These are phyloP conservation scores for Oreotragus oreotragus DNA, from an alignment of 2,113 vertebrate genomes.

Conservation along the genomic window DNA sequence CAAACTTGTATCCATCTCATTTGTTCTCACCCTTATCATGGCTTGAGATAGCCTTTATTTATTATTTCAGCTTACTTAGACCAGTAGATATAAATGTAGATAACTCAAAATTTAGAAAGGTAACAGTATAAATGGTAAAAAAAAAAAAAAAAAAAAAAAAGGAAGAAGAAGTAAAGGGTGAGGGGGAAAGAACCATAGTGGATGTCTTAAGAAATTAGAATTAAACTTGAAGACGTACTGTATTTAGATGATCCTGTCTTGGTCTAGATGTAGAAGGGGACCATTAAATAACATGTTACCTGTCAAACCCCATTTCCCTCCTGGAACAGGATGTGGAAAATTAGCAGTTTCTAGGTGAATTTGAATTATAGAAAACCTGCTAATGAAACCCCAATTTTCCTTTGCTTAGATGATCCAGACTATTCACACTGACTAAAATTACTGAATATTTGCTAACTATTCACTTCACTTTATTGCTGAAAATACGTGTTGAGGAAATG, in stretches of 20 bases:
- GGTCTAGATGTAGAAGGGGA: not conserved
- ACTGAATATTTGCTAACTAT: slow-evolving; percentile 51
- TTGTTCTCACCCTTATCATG: not conserved
- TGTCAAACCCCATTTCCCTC: not conserved
- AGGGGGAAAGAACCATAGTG: not conserved
- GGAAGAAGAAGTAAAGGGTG: not conserved
- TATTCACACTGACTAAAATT: slow-evolving; percentile 46
- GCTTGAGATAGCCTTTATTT: not conserved
- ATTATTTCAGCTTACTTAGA: not conserved
- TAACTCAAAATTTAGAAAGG: not conserved
- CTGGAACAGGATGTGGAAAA: not conserved
- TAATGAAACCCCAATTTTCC: not conserved
- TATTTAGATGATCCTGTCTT: not conserved
- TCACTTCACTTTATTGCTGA: slow-evolving; percentile 38
- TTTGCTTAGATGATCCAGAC: slow-evolving; percentile 7
- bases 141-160: not conserved
- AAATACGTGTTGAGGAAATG: slow-evolving; percentile 40
- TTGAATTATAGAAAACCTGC: not conserved
- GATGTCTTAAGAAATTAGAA: not conserved
- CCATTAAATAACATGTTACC: not conserved
- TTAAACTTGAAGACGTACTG: not conserved
- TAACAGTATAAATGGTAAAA: not conserved
- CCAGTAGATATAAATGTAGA: not conserved
- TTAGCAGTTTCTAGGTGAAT: not conserved
- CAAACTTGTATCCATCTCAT: not conserved